Percentiles rank a stretch among this genome's conserved stretches.
phyloP scores from a whole-genome alignment of 2,888 invertebrate species.

The Margaritifera margaritifera region DNA sequence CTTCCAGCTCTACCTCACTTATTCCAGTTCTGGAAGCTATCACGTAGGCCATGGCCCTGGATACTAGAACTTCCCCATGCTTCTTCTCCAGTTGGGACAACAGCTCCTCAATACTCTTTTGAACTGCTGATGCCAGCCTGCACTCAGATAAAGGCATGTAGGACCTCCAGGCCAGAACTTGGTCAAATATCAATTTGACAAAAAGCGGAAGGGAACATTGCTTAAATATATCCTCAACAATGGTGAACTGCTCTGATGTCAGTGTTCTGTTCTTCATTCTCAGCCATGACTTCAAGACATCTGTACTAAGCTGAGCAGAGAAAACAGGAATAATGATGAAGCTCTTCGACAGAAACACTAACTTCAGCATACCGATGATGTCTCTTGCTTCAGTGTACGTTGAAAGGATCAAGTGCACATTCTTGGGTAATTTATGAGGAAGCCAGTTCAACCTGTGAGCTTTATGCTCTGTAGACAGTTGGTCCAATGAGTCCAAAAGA shows the following conservation, averaged over 20 bases:
- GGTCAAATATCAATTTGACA: conserved; percentile 61
- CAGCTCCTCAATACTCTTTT: conserved; percentile 60
- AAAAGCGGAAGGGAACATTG: conserved; percentile 62
- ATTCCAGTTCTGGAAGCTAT: conserved; percentile 60
- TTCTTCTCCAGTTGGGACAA: conserved; percentile 60
- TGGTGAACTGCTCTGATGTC: conserved; percentile 48
- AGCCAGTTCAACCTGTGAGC: conserved; percentile 65
- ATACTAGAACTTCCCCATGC: conserved; percentile 58
- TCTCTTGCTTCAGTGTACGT: conserved; percentile 54
- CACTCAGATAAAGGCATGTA: conserved; percentile 46
- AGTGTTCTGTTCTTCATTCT: conserved; percentile 45
- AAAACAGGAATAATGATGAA: conserved; percentile 53
- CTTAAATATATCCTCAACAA: conserved; percentile 53
- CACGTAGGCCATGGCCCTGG: conserved; percentile 57
- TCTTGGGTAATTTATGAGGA: conserved; percentile 50
- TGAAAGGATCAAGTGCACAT: conserved; percentile 60
- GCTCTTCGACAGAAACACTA: conserved; percentile 26
- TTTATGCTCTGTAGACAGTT: conserved; percentile 50
- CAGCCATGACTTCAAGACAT: conserved; percentile 57
- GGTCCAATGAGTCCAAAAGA: conserved; percentile 63
- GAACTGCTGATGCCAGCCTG: conserved; percentile 48
- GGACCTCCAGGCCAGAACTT: conserved; percentile 58
- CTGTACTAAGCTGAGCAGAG: conserved; percentile 47
- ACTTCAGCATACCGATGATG: conserved; percentile 52
- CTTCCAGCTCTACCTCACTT: conserved; percentile 65